phyloP scores from a whole-genome alignment of 2,113 vertebrate genomes.

The Dipodomys stephensi region DNA sequence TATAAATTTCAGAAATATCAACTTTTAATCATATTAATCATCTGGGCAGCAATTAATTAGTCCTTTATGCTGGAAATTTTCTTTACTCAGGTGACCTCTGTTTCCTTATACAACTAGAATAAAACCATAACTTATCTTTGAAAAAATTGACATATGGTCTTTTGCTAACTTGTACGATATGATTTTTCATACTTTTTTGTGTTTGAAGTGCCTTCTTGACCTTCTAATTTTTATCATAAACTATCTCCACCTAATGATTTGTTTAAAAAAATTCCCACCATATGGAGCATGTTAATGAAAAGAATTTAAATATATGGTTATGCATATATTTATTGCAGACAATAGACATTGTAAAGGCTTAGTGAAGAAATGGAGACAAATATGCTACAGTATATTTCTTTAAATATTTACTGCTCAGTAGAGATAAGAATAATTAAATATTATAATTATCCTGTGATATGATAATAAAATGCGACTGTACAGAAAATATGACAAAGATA shows the following conservation, averaged over 20 bases:
- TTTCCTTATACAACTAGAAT: conserved; percentile 58
- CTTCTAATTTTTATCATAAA: neutral
- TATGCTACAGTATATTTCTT: neutral
- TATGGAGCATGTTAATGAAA: neutral
- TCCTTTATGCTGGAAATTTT: conserved; percentile 71
- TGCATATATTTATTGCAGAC: neutral
- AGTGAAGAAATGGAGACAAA: neutral
- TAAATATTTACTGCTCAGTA: neutral
- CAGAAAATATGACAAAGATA: neutral
- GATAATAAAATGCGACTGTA: neutral
- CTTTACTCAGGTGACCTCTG: conserved; percentile 70
- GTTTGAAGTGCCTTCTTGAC: conserved; percentile 25
- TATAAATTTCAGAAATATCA: conserved; percentile 69
- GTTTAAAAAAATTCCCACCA: neutral
- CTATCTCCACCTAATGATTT: neutral
- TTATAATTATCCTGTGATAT: neutral
- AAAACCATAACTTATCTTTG: conserved; percentile 54
- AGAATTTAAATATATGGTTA: neutral
- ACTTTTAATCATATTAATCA: conserved; percentile 70
- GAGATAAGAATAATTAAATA: neutral
- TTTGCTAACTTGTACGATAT: conserved; percentile 45
- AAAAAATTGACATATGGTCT: conserved; percentile 37
- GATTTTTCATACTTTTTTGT: conserved; percentile 49
- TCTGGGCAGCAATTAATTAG: conserved; percentile 69
- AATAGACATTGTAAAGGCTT: neutral